phyloP scores from a whole-genome alignment of 2,888 invertebrate genomes.

The Drosophila eohydei region DNA sequence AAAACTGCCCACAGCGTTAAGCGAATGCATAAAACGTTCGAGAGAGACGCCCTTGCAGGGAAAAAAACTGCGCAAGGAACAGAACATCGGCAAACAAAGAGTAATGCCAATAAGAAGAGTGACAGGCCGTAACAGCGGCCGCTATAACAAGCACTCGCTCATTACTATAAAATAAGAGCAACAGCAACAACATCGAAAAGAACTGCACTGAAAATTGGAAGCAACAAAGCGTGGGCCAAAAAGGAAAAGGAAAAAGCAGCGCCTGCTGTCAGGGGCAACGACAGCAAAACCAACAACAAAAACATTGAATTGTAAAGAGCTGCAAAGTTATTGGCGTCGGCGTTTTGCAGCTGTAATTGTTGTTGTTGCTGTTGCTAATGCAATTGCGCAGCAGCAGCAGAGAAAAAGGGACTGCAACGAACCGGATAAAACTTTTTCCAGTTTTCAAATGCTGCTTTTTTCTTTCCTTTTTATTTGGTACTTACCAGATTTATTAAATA shows the following conservation, averaged over 20 bases:
- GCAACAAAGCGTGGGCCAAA: slow-evolving; percentile 46
- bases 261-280: slow-evolving; percentile 34
- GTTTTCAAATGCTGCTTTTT: slow-evolving; percentile 6
- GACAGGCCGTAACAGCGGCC: slow-evolving; percentile 46
- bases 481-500: slow-evolving; percentile 49
- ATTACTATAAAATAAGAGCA: slow-evolving; percentile 50
- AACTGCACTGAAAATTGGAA: slow-evolving; percentile 42
- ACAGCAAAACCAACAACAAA: slow-evolving; percentile 14
- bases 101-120: slow-evolving; percentile 61
- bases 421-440: slow-evolving; percentile 43
- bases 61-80: slow-evolving; percentile 31
- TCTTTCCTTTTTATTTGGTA: slow-evolving; percentile 2
- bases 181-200: slow-evolving; percentile 37
- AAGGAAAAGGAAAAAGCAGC: slow-evolving; percentile 52
- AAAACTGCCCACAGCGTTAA: slow-evolving; percentile 34
- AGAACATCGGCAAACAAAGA: slow-evolving; percentile 50
- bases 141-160: slow-evolving; percentile 39
- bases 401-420: slow-evolving; percentile 52
- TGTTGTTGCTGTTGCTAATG: slow-evolving; percentile 37
- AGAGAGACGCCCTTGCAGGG: slow-evolving; percentile 39
- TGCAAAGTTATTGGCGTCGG: slow-evolving; percentile 58
- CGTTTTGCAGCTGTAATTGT: slow-evolving; percentile 57
- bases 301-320: slow-evolving; percentile 20
- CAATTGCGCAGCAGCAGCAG: slow-evolving; percentile 30
- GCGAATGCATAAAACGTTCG: slow-evolving; percentile 30